Base-by-base conservation (phyloP, 2,113 vertebrate genomes). In the Anhinga rufa region DNA sequence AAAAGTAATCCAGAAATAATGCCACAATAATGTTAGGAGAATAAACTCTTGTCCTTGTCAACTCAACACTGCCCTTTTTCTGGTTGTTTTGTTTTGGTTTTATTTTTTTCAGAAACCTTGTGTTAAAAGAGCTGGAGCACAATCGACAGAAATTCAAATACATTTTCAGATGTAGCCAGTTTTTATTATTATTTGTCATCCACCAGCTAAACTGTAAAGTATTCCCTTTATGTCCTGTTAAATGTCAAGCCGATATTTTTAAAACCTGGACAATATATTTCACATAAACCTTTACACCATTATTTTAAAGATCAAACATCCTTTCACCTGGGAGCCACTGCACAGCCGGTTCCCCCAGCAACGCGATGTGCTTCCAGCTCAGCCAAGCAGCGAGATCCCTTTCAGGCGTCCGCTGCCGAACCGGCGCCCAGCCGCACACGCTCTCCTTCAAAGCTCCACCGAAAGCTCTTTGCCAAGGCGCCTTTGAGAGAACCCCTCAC, bases 261-360 rank as follows among this genome's bases (percentile, higher is more conserved):
- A 88, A 84, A 94, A 82, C 64, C 40, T 32, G 20, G 93, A 94
- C 88, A 97, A 96, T 62, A 84, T 72, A 81, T 74, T 78, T 96
- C 88, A 74, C 81, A 75, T 72, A 94, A 97, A 96, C 82, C 57
- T 94, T 96, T 93, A 89, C 91, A 95, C 95, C 87, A 40, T 94
- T 98, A 79, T 97, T 97, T 96, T 93, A 95, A 96, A 97, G 96
- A 98, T 95, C 91, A 97, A 97, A 90, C 91, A 95, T 93, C 88
- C 84, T 95, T 97, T 97, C 96, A 97, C 97, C 97, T 97, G 94
- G 94, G 91, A 95, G 72, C 91, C 38, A 40, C 22, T 26, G 92
- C 92, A 66, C 9, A 14, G 88, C 90, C 60, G 18, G 97, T 97
- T 98, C 94, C 98, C 96, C 55, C 97, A 97, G 96, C 84, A 98